Conservation (phyloP, 2,113 vertebrate genomes). For the Vombatus ursinus region DNA sequence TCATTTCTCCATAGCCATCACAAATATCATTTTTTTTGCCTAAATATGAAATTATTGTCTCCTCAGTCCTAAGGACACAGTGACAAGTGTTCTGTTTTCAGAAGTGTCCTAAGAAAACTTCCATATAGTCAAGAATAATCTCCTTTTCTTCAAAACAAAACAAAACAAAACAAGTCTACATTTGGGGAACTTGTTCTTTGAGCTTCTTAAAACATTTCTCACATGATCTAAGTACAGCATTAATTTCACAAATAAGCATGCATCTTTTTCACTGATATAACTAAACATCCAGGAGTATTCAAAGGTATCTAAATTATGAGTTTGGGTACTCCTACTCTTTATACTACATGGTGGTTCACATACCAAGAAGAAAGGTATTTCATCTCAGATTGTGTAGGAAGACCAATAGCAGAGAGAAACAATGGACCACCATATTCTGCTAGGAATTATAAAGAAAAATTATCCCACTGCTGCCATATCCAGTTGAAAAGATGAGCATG, state of each 20-base stretch:
- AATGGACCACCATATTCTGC: constrained; percentile 11
- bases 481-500: neutral
- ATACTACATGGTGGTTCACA: neutral
- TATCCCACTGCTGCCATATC: neutral
- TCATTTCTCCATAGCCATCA: neutral
- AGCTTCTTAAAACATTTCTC: neutral
- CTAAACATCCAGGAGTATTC: neutral
- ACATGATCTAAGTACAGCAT: neutral
- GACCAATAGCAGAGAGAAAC: constrained; percentile 29
- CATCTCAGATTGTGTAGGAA: neutral
- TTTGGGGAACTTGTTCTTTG: neutral
- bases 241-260: constrained; percentile 23
- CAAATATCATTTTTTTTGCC: neutral
- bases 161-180: neutral
- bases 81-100: neutral
- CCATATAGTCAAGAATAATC: neutral
- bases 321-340: neutral
- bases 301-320: neutral
- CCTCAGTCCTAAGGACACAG: accelerated
- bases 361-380: constrained; percentile 45
- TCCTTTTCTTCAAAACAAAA: neutral
- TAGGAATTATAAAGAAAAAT: constrained; percentile 31
- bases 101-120: neutral
- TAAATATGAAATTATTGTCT: neutral
- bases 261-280: neutral